A percentile compares a stretch with the other conserved stretches of the same genome.
These are phyloP conservation scores for Lepidothrix coronata DNA, from an alignment of 2,113 vertebrate species.

Conservation along the genomic window DNA sequence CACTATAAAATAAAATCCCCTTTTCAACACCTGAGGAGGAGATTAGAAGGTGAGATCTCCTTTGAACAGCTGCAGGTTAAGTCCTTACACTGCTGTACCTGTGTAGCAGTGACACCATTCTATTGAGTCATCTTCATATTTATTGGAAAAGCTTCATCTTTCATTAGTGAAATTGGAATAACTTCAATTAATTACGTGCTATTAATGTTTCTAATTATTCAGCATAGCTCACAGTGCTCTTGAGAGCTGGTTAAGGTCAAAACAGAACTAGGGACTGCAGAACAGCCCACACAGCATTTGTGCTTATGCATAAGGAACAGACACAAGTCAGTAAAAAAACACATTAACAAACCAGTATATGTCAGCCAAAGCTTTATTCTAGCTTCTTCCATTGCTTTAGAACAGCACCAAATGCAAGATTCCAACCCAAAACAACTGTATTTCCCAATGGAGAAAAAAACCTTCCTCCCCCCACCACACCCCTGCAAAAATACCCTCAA, in stretches of 20 bases:
- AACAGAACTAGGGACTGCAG: background rate
- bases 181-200: background rate
- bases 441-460: background rate
- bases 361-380: conserved; percentile 45
- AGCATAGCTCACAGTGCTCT: background rate
- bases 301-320: background rate
- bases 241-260: background rate
- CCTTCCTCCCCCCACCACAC: background rate
- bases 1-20: background rate
- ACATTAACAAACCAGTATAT: background rate
- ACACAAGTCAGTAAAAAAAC: background rate
- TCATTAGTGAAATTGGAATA: background rate
- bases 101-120: background rate
- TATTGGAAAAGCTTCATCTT: background rate
- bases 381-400: background rate
- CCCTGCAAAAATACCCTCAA: background rate
- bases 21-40: background rate
- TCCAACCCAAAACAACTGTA: background rate
- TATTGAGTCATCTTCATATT: background rate
- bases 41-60: background rate
- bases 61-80: background rate
- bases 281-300: background rate
- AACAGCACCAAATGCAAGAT: background rate
- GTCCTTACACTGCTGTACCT: background rate
- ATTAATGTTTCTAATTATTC: background rate